Evolutionary conservation across 2,113 vertebrate species (phyloP).

Genomic region (Scomber scombrus): DNA sequence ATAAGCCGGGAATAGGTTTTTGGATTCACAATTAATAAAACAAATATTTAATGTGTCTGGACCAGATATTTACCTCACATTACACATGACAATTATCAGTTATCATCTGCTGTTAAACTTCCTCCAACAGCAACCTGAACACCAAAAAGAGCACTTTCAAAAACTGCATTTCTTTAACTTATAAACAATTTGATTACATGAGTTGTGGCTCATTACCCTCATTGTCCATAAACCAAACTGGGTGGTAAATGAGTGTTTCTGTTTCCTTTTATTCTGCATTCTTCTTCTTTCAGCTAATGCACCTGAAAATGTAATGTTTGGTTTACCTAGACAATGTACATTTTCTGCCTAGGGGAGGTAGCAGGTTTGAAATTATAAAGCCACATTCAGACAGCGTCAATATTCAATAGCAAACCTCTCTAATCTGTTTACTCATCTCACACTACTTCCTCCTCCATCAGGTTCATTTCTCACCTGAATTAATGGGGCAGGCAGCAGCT

Average conservation of each 20-base stretch:
- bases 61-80: slow-evolving; percentile 19
- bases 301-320: slow-evolving; percentile 4
- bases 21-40: slow-evolving; percentile 3
- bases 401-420: neutral
- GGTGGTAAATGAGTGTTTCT: slow-evolving; percentile 8
- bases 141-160: neutral
- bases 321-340: neutral
- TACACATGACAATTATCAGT: neutral
- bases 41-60: slow-evolving; percentile 1
- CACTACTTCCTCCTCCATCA: slow-evolving; percentile 11
- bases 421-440: slow-evolving; percentile 22
- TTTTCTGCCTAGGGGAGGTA: slow-evolving; percentile 1
- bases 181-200: neutral
- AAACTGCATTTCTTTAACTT: neutral
- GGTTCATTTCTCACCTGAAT: slow-evolving; percentile 26
- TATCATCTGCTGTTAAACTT: neutral
- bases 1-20: slow-evolving; percentile 37
- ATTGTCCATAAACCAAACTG: slow-evolving; percentile 26
- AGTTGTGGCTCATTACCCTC: neutral
- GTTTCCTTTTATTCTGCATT: neutral
- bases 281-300: slow-evolving; percentile 1
- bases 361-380: slow-evolving; percentile 11
- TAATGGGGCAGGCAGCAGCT: slow-evolving; percentile 30
- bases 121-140: neutral
- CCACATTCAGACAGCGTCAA: neutral